These are phyloP conservation scores for Nesidiocoris tenuis DNA, from an alignment of 2,888 invertebrate genomes.

Conservation along the genomic window DNA sequence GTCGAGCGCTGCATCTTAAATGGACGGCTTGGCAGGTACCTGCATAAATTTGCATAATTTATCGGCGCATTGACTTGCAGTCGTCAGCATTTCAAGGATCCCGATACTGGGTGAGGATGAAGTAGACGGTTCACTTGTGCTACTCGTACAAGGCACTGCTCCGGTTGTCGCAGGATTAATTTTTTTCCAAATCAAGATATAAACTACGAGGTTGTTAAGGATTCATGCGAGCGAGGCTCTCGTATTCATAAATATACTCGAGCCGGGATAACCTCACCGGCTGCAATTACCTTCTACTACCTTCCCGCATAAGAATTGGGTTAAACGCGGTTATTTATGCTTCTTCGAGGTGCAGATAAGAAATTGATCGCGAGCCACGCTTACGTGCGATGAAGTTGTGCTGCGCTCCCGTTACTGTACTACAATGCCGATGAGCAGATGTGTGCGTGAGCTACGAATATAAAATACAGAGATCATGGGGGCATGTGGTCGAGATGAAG, in stretches of 20 bases:
- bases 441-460: no score
- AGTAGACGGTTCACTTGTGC: neutral
- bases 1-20: neutral
- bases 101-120: neutral
- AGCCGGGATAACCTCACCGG: neutral
- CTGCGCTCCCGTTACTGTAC: neutral
- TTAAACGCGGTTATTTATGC: conserved; percentile 15
- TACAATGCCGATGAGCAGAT: neutral
- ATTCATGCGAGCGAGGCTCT: neutral
- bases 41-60: neutral
- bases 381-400: neutral
- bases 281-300: conserved; percentile 13
- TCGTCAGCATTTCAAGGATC: neutral
- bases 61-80: neutral
- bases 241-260: neutral
- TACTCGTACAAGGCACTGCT: neutral
- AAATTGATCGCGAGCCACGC: neutral
- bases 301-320: conserved; percentile 14
- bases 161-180: neutral
- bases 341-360: neutral
- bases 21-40: neutral
- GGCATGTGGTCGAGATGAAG: no score
- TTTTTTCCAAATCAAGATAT: neutral
- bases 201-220: neutral
- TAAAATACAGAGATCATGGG: neutral